Base-by-base conservation (phyloP, 2,888 invertebrate genomes). In the Sialis lutaria region DNA sequence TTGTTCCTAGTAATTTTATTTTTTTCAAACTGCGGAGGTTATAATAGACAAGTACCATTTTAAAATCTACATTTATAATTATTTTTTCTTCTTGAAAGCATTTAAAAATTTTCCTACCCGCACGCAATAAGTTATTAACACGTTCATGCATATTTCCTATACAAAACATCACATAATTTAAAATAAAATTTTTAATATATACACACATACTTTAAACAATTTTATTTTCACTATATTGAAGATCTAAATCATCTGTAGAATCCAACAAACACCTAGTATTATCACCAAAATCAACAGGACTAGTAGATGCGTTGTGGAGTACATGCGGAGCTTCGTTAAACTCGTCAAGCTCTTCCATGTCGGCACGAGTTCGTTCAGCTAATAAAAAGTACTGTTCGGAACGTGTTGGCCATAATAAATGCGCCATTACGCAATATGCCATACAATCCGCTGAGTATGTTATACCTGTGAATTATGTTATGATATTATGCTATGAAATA, bases 401-500 rank as follows among this genome's bases (percentile, higher is more conserved):
- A 46, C 92, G 75, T 46, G 89, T 90, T 37, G 96, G 96, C 95
- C 95, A 97, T 51, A 97, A 69, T 52, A 97, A 69, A 62, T 96
- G 95, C 0, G 93, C 85, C 84, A 96, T 88, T 35, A 93, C 87
- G 56, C 89, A 88, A 63, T 89, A 92, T 1, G 93, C 95, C 57
- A 95, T 74, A 64, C 92, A 90, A 62, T 97, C 95, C 1, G 92
- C 95, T 1, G 93, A 90, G 62, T 91, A 91, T 22, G 90, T 91
- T 58, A 96, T 92, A 58, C 92, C 95, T 91, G 65, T 1, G 67
- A 66, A 22, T 22, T 22, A 22, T 4, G 22, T 22, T 22, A 22
- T 4, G 22, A 22, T 22, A 4, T 22, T 22, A 22, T 22, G 4
- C 2, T 22, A 22, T 22, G 4, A 22, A 22, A 22, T 22, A 2